These are phyloP conservation scores for Marasmarcha lunaedactyla DNA, from an alignment of 2,888 invertebrate species.

Conservation along the genomic window DNA sequence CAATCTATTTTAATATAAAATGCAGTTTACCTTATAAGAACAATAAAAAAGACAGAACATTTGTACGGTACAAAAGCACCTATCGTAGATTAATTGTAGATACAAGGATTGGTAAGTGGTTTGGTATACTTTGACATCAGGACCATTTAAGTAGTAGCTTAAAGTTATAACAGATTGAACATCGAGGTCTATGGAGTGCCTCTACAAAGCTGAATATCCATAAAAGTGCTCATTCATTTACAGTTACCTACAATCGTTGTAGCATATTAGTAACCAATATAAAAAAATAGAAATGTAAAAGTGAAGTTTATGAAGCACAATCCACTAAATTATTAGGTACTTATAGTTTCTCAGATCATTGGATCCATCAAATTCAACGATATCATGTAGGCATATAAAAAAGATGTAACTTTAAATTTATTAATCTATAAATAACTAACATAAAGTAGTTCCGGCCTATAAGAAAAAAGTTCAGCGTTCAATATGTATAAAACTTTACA, in stretches of 20 bases:
- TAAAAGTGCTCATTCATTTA: not conserved
- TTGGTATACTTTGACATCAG: not conserved
- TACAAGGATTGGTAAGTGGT: not conserved
- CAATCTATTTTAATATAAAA: conserved; percentile 42
- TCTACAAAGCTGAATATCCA: not conserved
- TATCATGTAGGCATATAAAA: no score
- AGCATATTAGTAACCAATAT: not conserved
- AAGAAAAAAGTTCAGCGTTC: conserved; percentile 60
- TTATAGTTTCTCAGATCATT: no score
- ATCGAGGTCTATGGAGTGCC: not conserved
- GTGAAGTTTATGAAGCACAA: not conserved
- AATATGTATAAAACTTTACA: conserved; percentile 30
- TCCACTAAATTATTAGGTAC: not conserved
- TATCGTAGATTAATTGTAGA: not conserved
- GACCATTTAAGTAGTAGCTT: not conserved
- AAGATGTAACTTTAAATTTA: conserved; percentile 19
- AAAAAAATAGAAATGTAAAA: not conserved
- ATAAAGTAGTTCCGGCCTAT: conserved; percentile 34
- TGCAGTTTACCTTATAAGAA: conserved; percentile 29
- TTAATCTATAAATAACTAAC: conserved; percentile 34
- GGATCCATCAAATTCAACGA: no score
- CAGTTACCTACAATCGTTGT: not conserved
- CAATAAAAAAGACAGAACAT: not conserved
- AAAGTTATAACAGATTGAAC: not conserved
- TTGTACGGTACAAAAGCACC: not conserved